phyloP scores from a whole-genome alignment of 2,797 vertebrate species.

The Hozukius guyotensis region DNA sequence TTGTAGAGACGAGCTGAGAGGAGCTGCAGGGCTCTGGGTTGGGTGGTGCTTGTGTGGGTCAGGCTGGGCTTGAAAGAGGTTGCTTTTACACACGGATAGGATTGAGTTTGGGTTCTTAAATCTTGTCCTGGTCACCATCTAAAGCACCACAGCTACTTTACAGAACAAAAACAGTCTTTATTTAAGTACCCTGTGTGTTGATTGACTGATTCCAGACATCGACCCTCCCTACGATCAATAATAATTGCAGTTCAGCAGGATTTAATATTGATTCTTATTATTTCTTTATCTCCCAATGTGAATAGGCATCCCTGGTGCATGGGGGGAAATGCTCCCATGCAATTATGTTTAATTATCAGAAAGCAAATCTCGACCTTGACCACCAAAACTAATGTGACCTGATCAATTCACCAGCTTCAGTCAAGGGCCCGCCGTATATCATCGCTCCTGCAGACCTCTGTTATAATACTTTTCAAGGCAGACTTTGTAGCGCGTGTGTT shows the following conservation, averaged over 20 bases:
- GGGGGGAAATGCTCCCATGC: neutral
- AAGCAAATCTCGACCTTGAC: slow-evolving; percentile 19
- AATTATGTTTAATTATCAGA: slow-evolving; percentile 1
- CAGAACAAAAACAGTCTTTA: neutral
- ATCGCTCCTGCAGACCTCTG: slow-evolving; percentile 26
- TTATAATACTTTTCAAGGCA: slow-evolving; percentile 35
- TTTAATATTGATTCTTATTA: slow-evolving; percentile 46
- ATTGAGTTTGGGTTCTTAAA: slow-evolving; percentile 12
- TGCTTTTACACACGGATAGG: slow-evolving; percentile 3
- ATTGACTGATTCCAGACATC: slow-evolving; percentile 32
- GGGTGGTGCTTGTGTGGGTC: slow-evolving; percentile 22
- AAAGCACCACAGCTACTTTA: neutral
- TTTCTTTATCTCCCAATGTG: slow-evolving; percentile 6
- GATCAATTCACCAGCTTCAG: slow-evolving; percentile 8
- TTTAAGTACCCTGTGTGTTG: slow-evolving; percentile 13
- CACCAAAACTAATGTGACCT: slow-evolving; percentile 1
- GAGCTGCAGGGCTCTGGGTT: slow-evolving; percentile 6
- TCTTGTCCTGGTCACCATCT: neutral
- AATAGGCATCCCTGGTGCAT: neutral
- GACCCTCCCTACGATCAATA: slow-evolving; percentile 40
- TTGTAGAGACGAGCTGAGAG: slow-evolving; percentile 26
- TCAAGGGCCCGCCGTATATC: neutral
- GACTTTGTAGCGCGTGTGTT: neutral
- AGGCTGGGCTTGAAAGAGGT: slow-evolving; percentile 7
- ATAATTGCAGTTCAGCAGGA: slow-evolving; percentile 34